Evolutionary conservation across 37 sponge, comb jelly and placozoan species (phyloP), one percentile per base, ranked within the genome.

Genomic region (Beroe ovata): DNA sequence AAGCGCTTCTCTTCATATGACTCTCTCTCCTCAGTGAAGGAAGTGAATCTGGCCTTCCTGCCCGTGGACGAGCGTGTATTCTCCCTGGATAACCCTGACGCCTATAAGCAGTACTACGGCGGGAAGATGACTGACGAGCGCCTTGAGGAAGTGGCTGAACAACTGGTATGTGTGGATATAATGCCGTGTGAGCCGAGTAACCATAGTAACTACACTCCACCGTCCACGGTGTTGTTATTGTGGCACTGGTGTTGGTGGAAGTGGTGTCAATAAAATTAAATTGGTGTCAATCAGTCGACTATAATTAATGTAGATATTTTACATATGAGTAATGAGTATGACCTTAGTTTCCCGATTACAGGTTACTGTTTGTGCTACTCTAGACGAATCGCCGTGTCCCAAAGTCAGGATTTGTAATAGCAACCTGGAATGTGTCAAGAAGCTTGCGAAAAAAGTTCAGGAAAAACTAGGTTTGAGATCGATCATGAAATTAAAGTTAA

Each of bases 91-190:
- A 66, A 66, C 69, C 69, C 35, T 34, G 16, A 34, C n/a, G 63
- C 69, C 34, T 66, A 26, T 33, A 66, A 66, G 32, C 32, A 66
- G 2, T 66, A 66, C 30, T 66, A 66, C 54, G 84, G 84, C 21
- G 47, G 47, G 0, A 25, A 77, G 47, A 77, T 42, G 84, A 77
- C 54, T 2, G 84, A 77, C 28, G 11, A 77, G 47, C 26, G 28
- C 4, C 54, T 77, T n/a, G 84, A 77, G 8, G 54, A 77, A 23
- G 14, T 77, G 3, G 84, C 84, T 26, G 84, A 77, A 36, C 84
- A 77, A 54, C 28, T 77, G 84, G 84, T 77, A 42, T n/a, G 54
- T 47, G 54, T n/a, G n/a, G n/a, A n/a, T n/a, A n/a, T n/a, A n/a
- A n/a, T n/a, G n/a, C n/a, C n/a, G n/a, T n/a, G n/a, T n/a, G n/a